Evolutionary conservation across 1,140 invertebrate genomes (phyloP), one percentile per base, ranked within the genome.

Genomic region (Temnothorax curvispinosus): DNA sequence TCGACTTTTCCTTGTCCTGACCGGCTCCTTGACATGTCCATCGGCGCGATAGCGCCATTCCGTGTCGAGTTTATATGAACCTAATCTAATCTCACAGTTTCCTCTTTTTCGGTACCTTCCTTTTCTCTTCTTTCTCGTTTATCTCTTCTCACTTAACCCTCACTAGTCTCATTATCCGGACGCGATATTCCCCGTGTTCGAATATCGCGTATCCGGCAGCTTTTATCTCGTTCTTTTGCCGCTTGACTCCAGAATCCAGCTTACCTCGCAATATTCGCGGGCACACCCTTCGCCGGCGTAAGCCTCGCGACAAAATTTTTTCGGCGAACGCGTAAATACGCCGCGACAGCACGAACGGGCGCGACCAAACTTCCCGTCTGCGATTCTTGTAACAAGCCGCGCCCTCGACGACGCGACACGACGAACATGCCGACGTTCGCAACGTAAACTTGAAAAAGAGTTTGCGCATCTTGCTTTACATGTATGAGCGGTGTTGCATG

Each of bases 261-360:
- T 84, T 84, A 50, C 54, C 11, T 71, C 41, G 80, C 69, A 84
- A 38, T 74, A 74, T 82, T 82, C 52, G 38, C 38, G 21, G 67
- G 18, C 38, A 13, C 18, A 15, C 18, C 21, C 47, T 60, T 60
- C 44, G 32, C 32, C 27, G 27, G 27, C 27, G 27, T 27, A 35
- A 18, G 27, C n/a, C 21, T 21, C 21, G 60, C 58, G 84, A 80
- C 75, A 64, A 80, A 85, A 80, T 77, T 76, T 78, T 62, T 41
- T 80, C 84, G 60, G 11, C 50, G 60, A 44, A 38, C 52, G 35
- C 77, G 50, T 81, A 81, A 84, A 75, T 74, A 60, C 80, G 80
- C 69, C 75, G 27, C 50, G 75, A 64, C 72, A 85, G 72, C 84
- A 80, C 18, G 56, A 65, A 76, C 38, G 69, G 44, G 27, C n/a